Percentiles rank a stretch among this genome's conserved stretches.
These are phyloP conservation scores for Campylomormyrus tamandua DNA, from an alignment of 2,113 vertebrate genomes.

Conservation along the genomic window DNA sequence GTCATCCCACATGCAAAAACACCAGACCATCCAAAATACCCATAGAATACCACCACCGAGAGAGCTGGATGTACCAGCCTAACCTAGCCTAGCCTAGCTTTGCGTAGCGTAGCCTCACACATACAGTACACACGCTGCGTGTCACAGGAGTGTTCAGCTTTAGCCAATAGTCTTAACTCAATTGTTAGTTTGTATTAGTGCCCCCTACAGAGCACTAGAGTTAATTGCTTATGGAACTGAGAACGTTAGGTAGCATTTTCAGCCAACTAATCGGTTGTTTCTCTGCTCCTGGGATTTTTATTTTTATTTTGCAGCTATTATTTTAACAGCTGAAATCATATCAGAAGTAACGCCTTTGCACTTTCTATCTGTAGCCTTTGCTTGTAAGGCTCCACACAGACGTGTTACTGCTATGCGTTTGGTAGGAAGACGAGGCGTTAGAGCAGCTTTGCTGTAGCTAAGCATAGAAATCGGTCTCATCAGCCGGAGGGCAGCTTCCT, in stretches of 20 bases:
- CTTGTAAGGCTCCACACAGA: neutral
- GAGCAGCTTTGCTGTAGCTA: neutral
- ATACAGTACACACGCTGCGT: neutral
- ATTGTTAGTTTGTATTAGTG: neutral
- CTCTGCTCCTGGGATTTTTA: neutral
- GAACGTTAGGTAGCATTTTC: neutral
- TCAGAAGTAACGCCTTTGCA: neutral
- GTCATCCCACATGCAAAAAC: neutral
- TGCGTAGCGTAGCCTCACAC: neutral
- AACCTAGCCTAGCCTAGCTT: neutral
- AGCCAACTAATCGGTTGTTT: neutral
- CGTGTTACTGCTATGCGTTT: neutral
- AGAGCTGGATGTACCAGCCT: neutral
- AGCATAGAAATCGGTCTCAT: neutral
- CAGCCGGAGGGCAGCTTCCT: neutral
- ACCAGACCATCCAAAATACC: neutral
- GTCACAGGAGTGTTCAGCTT: neutral
- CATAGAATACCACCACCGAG: neutral
- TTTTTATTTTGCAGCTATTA: neutral
- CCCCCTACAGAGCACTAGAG: neutral
- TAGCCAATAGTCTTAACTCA: neutral
- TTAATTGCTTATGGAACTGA: neutral
- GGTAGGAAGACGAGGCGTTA: neutral
- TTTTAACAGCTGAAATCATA: neutral
- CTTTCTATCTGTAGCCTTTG: neutral